Conservation (phyloP, 2,113 vertebrate species). For the Polypterus bichir region DNA sequence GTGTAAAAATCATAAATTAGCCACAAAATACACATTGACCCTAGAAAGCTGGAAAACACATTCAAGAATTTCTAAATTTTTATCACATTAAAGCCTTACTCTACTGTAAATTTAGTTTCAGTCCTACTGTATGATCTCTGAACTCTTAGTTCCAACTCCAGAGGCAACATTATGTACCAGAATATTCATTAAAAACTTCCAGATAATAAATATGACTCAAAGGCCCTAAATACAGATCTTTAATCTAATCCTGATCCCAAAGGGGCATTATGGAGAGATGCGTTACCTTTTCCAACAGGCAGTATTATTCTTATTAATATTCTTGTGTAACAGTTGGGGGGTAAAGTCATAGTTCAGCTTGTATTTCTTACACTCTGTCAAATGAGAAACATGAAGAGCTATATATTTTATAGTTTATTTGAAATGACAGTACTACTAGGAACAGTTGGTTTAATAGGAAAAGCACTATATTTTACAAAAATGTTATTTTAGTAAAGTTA, state of each 20-base stretch:
- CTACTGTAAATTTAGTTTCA: too few relatives aligned
- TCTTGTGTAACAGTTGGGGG: neutral
- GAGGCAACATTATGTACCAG: neutral
- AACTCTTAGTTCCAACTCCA: neutral
- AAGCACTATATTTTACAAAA: slow-evolving; percentile 3
- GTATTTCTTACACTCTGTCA: neutral
- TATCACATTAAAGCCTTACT: too few relatives aligned
- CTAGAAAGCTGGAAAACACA: too few relatives aligned
- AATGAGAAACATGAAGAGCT: too few relatives aligned
- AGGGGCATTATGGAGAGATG: neutral
- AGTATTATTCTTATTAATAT: neutral
- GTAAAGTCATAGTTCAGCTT: neutral
- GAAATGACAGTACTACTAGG: too few relatives aligned
- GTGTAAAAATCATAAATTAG: too few relatives aligned
- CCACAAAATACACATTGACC: too few relatives aligned
- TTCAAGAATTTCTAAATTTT: too few relatives aligned
- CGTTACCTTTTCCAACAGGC: neutral
- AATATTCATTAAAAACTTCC: neutral
- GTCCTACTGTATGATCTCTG: neutral
- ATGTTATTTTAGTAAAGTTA: neutral
- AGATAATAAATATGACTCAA: neutral
- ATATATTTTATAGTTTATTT: too few relatives aligned
- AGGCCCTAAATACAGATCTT: neutral
- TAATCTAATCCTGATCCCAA: neutral
- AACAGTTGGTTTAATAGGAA: neutral